phyloP scores from a whole-genome alignment of 2,888 invertebrate species.

The Catonia carolina region DNA sequence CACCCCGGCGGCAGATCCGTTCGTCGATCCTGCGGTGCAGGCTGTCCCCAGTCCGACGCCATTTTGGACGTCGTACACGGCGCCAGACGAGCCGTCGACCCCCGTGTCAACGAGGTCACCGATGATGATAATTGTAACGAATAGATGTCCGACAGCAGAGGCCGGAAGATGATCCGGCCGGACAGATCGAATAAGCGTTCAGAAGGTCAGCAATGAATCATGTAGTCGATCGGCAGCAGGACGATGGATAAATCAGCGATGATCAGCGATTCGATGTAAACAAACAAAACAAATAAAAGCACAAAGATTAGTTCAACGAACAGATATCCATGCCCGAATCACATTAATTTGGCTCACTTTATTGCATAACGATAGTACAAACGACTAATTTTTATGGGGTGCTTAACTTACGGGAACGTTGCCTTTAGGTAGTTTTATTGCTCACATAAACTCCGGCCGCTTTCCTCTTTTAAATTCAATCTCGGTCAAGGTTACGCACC shows the following conservation, averaged over 20 bases:
- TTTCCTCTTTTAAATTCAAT: conserved; percentile 1
- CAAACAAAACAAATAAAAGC: conserved; percentile 26
- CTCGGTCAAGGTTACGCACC: conserved; percentile 6
- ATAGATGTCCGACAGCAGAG: conserved; percentile 47
- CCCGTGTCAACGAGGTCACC: conserved; percentile 47
- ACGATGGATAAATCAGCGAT: neutral
- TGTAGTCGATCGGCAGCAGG: conserved; percentile 15
- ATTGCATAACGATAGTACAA: conserved; percentile 13
- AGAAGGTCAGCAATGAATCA: conserved; percentile 19
- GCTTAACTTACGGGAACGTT: conserved; percentile 4
- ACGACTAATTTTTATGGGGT: conserved; percentile 13
- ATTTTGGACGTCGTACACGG: conserved; percentile 67
- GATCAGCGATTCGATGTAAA: conserved; percentile 7
- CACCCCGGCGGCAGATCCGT: conserved; percentile 63
- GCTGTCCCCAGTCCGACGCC: conserved; percentile 50
- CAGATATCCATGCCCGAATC: conserved; percentile 3
- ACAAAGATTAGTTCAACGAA: conserved; percentile 25
- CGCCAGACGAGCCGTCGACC: conserved; percentile 65
- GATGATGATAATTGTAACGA: conserved; percentile 49
- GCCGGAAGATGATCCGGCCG: conserved; percentile 47
- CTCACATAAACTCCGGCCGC: conserved; percentile 7
- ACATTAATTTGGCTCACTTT: conserved; percentile 33
- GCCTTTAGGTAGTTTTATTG: conserved; percentile 14
- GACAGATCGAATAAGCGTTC: conserved; percentile 20
- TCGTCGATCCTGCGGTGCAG: conserved; percentile 24